These are phyloP conservation scores for Drosophila melanica DNA, from an alignment of 1,140 invertebrate species.

Conservation along the genomic window DNA sequence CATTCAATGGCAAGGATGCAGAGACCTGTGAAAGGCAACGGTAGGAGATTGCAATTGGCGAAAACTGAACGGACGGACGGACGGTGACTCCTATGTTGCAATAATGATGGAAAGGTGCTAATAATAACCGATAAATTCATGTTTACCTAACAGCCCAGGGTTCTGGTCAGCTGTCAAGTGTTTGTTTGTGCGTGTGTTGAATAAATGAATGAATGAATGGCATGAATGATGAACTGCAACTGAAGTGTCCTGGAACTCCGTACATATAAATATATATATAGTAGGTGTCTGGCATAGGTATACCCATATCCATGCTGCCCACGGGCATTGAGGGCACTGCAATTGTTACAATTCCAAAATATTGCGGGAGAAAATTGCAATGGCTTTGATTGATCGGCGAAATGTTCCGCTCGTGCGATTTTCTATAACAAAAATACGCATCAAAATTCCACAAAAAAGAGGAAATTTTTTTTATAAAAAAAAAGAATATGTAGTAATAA, in stretches of 20 bases:
- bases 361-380: slow-evolving; percentile 52
- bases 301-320: slow-evolving; percentile 23
- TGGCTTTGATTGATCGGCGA: slow-evolving; percentile 59
- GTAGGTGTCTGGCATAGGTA: slow-evolving; percentile 55
- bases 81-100: slow-evolving; percentile 66
- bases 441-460: slow-evolving; percentile 58
- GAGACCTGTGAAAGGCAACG: slow-evolving; percentile 50
- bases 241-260: slow-evolving; percentile 18
- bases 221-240: slow-evolving; percentile 62
- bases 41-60: slow-evolving; percentile 52
- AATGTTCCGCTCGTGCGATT: slow-evolving; percentile 42
- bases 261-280: slow-evolving; percentile 14
- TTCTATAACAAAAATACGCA: slow-evolving; percentile 15
- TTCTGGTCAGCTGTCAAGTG: slow-evolving; percentile 78
- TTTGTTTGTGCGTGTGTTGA: slow-evolving; percentile 51
- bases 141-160: slow-evolving; percentile 72
- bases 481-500: slow-evolving; percentile 14
- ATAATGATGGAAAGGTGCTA: slow-evolving; percentile 81
- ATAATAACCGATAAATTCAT: slow-evolving; percentile 83
- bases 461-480: slow-evolving; percentile 48
- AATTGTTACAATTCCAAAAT: slow-evolving; percentile 59
- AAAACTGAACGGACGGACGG: slow-evolving; percentile 22
- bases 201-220: slow-evolving; percentile 46
- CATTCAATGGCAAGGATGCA: slow-evolving; percentile 48
- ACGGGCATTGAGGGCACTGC: slow-evolving; percentile 38